Base-by-base conservation (phyloP, 2,797 vertebrate genomes). In the Hyperoplus lanceolatus region DNA sequence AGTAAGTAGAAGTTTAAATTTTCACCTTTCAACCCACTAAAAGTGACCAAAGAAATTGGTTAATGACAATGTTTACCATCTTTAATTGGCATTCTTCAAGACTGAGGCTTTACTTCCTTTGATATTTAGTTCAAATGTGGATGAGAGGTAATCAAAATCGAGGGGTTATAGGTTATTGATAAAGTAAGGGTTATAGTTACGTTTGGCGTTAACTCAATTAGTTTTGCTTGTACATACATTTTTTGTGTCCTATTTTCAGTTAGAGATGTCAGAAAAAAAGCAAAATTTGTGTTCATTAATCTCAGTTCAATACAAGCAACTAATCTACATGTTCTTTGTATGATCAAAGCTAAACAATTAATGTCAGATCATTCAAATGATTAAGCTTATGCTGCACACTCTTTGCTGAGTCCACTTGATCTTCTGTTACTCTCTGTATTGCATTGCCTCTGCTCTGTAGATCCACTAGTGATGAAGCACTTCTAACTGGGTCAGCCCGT, bases 401-500 rank as follows among this genome's bases (percentile, higher is more conserved):
- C 7, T 50, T 41, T 53, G 8, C 15, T 13, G 4, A 39, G 1
- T 68, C 10, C 12, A 6, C 18, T 45, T 42, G 4, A 46, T 70
- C 29, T 71, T 21, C 55, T 14, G 38, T 8, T 36, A 51, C 6
- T 61, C 36, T 53, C 56, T 45, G 42, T 68, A 11, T 51, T 74
- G 45, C 75, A 57, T 67, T 41, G 18, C 59, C 83, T 77, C 41
- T 73, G 46, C 58, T 82, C 72, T 81, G 68, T 73, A 59, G 66
- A 84, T 84, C 81, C 82, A 84, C 76, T n/a, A 81, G 87, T 92
- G 92, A 91, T 93, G 87, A 91, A 90, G 90, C 87, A 90, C 87
- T 89, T 91, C 86, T 92, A 93, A 87, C 64, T 93, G 91, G 93
- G 93, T 94, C 92, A 93, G 75, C 74, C 76, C 46, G 38, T 88